These are phyloP conservation scores for Fistularia commersonii DNA, from an alignment of 2,797 vertebrate species.

Conservation along the genomic window DNA sequence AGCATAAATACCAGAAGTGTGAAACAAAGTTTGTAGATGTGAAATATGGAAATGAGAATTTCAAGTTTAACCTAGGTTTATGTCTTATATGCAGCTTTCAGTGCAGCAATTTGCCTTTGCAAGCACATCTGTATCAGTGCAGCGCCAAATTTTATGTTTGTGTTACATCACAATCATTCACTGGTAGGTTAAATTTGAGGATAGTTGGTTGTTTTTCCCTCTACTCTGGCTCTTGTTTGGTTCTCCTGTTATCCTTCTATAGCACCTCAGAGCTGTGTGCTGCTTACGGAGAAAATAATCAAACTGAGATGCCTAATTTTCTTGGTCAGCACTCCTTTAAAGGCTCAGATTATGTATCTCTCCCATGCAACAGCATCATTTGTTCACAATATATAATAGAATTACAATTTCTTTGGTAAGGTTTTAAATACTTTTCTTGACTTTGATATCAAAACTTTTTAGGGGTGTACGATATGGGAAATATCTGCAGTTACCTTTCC, in stretches of 20 bases:
- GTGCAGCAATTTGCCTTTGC: constrained; percentile 31
- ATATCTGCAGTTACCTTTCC: no score
- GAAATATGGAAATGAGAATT: no score
- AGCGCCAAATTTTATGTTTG: constrained; percentile 21
- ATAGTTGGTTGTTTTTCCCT: constrained; percentile 39
- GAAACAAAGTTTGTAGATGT: no score
- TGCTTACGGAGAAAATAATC: constrained; percentile 41
- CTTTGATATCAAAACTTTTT: constrained; percentile 51
- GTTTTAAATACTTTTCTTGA: constrained; percentile 62
- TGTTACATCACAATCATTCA: constrained; percentile 66
- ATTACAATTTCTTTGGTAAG: constrained; percentile 56
- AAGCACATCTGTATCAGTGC: constrained; percentile 36
- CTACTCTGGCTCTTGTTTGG: constrained; percentile 4
- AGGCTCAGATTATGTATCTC: constrained; percentile 30
- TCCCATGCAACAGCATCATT: constrained; percentile 50
- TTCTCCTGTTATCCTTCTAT: neutral
- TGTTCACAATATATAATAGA: constrained; percentile 43
- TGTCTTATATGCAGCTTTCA: constrained; percentile 26
- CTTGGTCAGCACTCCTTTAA: constrained; percentile 11
- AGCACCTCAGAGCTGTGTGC: constrained; percentile 21
- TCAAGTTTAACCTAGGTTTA: constrained; percentile 4
- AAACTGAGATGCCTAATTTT: constrained; percentile 23
- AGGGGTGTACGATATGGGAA: constrained; percentile 36
- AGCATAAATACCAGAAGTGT: no score
- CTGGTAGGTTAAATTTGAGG: constrained; percentile 58